phyloP scores from a whole-genome alignment of 2,797 vertebrate species.

The Esox lucius region DNA sequence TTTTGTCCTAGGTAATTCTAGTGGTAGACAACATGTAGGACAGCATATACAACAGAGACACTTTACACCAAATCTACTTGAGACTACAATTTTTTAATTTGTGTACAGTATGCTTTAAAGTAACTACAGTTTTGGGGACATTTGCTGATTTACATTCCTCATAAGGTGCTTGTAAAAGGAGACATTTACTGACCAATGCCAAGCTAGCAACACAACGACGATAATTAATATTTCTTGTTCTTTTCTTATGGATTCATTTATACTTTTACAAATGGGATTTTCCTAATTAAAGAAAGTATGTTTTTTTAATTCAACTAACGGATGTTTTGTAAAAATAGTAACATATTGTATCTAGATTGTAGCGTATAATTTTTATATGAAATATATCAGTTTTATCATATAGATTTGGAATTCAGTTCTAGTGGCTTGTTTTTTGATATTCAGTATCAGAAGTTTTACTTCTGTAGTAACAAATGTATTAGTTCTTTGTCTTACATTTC shows the following conservation, averaged over 20 bases:
- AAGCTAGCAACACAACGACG: background rate
- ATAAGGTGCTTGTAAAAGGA: background rate
- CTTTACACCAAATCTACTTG: no score
- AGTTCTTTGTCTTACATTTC: background rate
- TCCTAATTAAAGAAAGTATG: no score
- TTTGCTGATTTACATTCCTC: no score
- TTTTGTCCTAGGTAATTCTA: no score
- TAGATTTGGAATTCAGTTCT: background rate
- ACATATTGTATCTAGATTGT: background rate
- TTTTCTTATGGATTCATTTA: no score
- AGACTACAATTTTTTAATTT: no score
- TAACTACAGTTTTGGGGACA: no score
- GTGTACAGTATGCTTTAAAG: no score
- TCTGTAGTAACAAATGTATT: constrained; percentile 11
- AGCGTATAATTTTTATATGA: constrained; percentile 19
- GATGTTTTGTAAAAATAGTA: background rate
- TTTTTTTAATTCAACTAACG: no score
- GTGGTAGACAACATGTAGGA: no score
- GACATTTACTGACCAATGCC: background rate
- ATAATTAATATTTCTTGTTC: constrained; percentile 10
- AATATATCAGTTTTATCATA: constrained; percentile 8
- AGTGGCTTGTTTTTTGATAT: constrained; percentile 11
- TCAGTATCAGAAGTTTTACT: constrained; percentile 11
- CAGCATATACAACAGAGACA: no score
- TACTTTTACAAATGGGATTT: no score